Conservation (phyloP, 2,797 vertebrate genomes). For the Champsocephalus esox region DNA sequence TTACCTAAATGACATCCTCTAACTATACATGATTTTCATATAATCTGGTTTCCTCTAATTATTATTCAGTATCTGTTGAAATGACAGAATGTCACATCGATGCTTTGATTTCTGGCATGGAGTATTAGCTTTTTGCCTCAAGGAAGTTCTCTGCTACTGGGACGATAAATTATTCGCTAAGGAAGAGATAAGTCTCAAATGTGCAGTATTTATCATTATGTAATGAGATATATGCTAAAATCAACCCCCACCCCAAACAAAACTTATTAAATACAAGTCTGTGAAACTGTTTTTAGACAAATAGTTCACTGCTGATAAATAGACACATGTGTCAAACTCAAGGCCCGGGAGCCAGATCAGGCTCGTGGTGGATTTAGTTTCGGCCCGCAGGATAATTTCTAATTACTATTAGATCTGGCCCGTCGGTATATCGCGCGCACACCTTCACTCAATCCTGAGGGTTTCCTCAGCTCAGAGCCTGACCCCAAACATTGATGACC, state of each 20-base stretch:
- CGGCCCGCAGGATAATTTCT: no score
- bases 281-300: background rate
- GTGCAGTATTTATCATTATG: background rate
- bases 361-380: no score
- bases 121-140: constrained; percentile 1
- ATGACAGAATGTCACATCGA: background rate
- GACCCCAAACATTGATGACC: no score
- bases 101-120: constrained; percentile 17
- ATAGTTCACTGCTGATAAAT: background rate
- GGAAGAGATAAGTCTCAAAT: background rate
- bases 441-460: no score
- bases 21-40: background rate
- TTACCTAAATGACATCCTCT: background rate
- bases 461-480: no score
- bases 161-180: background rate
- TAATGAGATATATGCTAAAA: background rate
- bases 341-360: no score
- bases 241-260: background rate
- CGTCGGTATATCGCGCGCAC: no score
- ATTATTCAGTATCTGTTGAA: background rate
- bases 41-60: constrained; percentile 4
- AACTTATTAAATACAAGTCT: background rate
- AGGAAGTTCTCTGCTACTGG: background rate
- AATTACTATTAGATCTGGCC: no score
- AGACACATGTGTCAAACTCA: background rate